A percentile compares a stretch with the other conserved stretches of the same genome.
Conservation (phyloP, 2,888 invertebrate genomes). For the Acleris sparsana region DNA sequence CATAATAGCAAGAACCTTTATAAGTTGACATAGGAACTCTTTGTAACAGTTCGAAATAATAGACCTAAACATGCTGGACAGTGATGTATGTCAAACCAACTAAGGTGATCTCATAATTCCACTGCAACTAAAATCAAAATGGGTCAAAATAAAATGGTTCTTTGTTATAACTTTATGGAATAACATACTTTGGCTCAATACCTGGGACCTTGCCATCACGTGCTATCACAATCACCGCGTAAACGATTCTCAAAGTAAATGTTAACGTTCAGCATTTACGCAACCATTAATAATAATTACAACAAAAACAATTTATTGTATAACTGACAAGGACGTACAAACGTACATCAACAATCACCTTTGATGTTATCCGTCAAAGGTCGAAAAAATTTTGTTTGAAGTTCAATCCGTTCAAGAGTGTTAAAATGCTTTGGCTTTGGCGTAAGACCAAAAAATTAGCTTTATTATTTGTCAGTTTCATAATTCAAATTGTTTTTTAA, state of each 20-base stretch:
- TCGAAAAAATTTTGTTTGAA: conserved; percentile 2
- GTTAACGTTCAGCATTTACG: conserved; percentile 19
- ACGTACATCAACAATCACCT: conserved; percentile 9
- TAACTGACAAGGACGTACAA: conserved; percentile 22
- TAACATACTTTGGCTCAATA: conserved; percentile 5
- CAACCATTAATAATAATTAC: conserved; percentile 31
- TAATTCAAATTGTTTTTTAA: too few species aligned
- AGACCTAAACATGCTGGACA: too few species aligned
- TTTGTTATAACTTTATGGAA: too few species aligned
- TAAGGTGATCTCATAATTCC: too few species aligned
- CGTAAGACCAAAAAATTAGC: too few species aligned
- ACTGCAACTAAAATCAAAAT: too few species aligned
- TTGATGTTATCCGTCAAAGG: conserved; percentile 20
- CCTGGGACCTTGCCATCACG: conserved; percentile 4
- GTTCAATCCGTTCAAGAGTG: conserved; percentile 32
- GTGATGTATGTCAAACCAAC: too few species aligned
- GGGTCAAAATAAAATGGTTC: too few species aligned
- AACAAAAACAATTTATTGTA: conserved; percentile 31
- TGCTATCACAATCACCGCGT: conserved; percentile 24
- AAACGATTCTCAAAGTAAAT: conserved; percentile 23
- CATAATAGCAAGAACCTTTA: too few species aligned
- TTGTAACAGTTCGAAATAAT: too few species aligned
- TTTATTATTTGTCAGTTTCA: too few species aligned
- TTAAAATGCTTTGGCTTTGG: background rate
- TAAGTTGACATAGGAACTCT: too few species aligned